phyloP scores from a whole-genome alignment of 1,140 invertebrate species.

The Magallana angulata region DNA sequence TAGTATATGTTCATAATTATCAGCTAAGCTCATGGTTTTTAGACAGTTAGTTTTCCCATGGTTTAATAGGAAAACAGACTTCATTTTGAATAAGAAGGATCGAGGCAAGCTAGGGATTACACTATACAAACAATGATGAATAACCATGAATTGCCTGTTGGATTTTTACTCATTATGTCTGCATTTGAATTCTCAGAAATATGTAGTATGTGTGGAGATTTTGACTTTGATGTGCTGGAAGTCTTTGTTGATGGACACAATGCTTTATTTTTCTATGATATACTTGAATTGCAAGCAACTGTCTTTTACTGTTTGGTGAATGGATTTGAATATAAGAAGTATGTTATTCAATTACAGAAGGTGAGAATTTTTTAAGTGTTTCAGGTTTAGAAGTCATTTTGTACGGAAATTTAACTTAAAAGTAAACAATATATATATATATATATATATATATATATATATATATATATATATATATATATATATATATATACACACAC shows the following conservation, averaged over 20 bases:
- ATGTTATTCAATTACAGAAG: neutral
- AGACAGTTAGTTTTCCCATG: constrained; percentile 6
- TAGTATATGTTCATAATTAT: neutral
- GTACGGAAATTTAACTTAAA: no score
- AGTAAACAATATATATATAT: no score
- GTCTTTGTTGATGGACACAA: constrained; percentile 14
- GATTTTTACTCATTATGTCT: constrained; percentile 11
- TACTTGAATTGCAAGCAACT: constrained; percentile 25
- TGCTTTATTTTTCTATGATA: constrained; percentile 22
- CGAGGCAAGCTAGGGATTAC: neutral
- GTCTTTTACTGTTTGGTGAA: neutral
- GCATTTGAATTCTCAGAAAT: constrained; percentile 17
- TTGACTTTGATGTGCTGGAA: constrained; percentile 23
- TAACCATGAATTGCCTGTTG: constrained; percentile 28
- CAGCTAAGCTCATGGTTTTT: neutral
- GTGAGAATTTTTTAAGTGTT: neutral
- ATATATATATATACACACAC: no score
- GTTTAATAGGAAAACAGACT: neutral
- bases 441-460: no score
- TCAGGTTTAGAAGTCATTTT: no score
- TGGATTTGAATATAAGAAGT: constrained; percentile 23
- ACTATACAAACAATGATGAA: neutral
- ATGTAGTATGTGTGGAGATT: constrained; percentile 36
- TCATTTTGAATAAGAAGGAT: neutral
- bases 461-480: no score